These are phyloP conservation scores for Drosophila nebulosa DNA, from an alignment of 1,140 invertebrate species.

Conservation along the genomic window DNA sequence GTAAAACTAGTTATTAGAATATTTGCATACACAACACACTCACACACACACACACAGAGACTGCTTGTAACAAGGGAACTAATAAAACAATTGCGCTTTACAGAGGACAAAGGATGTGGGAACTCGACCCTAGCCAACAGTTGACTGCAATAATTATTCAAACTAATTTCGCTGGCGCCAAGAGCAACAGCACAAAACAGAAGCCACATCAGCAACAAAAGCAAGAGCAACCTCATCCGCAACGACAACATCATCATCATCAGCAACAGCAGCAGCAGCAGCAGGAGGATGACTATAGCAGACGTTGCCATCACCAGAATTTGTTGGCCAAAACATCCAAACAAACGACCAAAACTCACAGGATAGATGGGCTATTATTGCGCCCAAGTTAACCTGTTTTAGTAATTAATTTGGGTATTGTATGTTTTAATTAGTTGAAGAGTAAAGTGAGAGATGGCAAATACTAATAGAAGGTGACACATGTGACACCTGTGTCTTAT, in stretches of 20 bases:
- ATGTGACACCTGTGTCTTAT: background rate
- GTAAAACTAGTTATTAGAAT: conserved; percentile 77
- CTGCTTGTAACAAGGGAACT: conserved; percentile 21
- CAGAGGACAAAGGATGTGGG: conserved; percentile 22
- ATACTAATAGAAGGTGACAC: background rate
- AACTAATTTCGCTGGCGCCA: conserved; percentile 54
- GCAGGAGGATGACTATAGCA: conserved; percentile 6
- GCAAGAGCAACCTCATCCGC: conserved; percentile 40
- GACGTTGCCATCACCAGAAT: conserved; percentile 12
- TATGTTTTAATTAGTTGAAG: conserved; percentile 72
- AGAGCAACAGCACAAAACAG: conserved; percentile 15
- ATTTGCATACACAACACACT: conserved; percentile 37
- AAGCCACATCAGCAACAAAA: conserved; percentile 14
- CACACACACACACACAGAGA: conserved; percentile 12
- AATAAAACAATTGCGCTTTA: conserved; percentile 66
- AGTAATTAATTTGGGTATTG: conserved; percentile 78
- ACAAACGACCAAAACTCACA: conserved; percentile 33
- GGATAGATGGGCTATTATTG: conserved; percentile 66
- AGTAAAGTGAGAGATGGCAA: background rate
- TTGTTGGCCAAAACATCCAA: conserved; percentile 20
- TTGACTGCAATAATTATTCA: conserved; percentile 78
- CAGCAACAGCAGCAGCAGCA: background rate
- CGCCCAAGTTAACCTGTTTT: conserved; percentile 77
- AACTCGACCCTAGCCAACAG: conserved; percentile 44
- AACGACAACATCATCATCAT: conserved; percentile 4